Evolutionary conservation across 2,888 invertebrate species (phyloP), one percentile per base, ranked within the genome.

Genomic region (Tetragnatha montana): DNA sequence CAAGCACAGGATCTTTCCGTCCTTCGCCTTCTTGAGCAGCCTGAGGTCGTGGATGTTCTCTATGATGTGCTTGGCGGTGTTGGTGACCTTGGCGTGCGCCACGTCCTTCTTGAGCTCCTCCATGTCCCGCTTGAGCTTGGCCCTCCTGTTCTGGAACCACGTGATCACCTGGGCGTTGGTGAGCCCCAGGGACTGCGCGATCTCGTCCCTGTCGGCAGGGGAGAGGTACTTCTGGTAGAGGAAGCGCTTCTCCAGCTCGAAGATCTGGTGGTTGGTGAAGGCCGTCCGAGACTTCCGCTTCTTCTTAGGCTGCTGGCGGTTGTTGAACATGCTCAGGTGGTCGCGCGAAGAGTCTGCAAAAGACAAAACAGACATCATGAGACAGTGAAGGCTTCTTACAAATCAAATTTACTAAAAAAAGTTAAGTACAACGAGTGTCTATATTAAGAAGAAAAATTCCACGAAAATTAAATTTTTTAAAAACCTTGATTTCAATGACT

Each of bases 101-200:
- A 98, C 98, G 94, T 99, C 99, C 94, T 99, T 98, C 93, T 99
- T 94, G 91, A 98, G 89, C 88, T 93, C 93, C 80, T 93, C 93
- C 91, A 92, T 91, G 70, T 99, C 99, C 86, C 99, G 95, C 94
- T 99, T 99, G 93, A 99, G 95, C 94, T 98, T 98, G 92, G 98
- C 98, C 92, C 98, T 94, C 91, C 98, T 95, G 94, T 98, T 98
- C 94, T 98, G 98, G 95, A 98, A 98, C 98, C 98, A 98, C 91
- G 98, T 99, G 94, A 99, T 99, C 93, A 99, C 98, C 95, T 99
- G 99, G 17, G 99, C 99, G 94, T 99, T 99, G 92, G 98, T 98
- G 19, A 99, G 95, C 1, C 98, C 98, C 91, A 99, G 94, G 22
- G 96, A 97, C 92, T 97, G 97, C n/a, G 99, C 99, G 92, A 99